phyloP scores from a whole-genome alignment of 2,888 invertebrate species.

The Glyphotaelius pellucidus region DNA sequence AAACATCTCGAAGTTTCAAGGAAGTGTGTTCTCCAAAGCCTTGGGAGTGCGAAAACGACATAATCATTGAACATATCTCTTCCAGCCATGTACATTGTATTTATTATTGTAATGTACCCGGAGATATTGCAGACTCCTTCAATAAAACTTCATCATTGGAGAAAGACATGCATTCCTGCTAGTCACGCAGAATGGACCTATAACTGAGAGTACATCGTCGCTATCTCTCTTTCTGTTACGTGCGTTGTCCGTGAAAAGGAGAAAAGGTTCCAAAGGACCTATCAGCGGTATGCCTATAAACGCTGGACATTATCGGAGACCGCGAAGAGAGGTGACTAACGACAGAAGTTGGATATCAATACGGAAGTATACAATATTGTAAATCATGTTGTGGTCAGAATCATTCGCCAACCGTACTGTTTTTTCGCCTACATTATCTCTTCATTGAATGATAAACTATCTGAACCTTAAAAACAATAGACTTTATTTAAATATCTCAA shows the following conservation, averaged over 20 bases:
- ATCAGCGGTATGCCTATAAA: background rate
- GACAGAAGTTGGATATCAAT: background rate
- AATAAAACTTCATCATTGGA: background rate
- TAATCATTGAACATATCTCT: no score
- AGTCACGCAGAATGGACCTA: background rate
- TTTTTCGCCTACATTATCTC: background rate
- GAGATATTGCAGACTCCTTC: background rate
- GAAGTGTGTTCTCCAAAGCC: no score
- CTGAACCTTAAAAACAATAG: background rate
- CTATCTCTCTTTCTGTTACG: background rate
- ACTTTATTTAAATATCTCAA: no score
- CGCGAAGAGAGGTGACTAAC: background rate
- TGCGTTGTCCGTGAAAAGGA: background rate
- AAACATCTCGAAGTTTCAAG: no score
- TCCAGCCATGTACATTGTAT: no score
- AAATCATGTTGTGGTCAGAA: background rate
- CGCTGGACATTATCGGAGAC: background rate
- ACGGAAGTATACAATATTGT: background rate
- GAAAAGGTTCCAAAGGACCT: background rate
- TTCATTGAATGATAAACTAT: background rate
- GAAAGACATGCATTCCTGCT: background rate
- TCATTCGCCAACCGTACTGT: background rate
- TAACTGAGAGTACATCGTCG: background rate
- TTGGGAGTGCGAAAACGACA: no score
- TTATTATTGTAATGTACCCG: background rate